A percentile compares a stretch with the other conserved stretches of the same genome.
Evolutionary conservation across 2,797 vertebrate genomes (phyloP).

Genomic region (Myripristis jacobus): DNA sequence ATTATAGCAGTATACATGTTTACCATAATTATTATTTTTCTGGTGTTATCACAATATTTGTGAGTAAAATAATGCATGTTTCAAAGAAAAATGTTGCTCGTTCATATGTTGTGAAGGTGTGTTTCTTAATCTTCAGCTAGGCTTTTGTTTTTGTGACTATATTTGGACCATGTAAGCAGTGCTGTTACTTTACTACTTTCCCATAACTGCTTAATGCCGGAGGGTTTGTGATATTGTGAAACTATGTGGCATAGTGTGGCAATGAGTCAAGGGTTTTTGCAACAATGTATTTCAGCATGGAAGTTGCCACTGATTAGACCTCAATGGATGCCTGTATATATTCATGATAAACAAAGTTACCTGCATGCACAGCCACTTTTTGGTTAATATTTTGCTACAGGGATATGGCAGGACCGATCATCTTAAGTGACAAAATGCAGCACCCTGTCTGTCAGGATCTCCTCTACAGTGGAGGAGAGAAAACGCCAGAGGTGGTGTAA

Average conservation of each 20-base stretch:
- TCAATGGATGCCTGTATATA: neutral
- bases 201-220: neutral
- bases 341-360: neutral
- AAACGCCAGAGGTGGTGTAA: constrained; percentile 49
- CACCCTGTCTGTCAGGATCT: constrained; percentile 9
- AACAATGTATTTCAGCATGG: constrained; percentile 15
- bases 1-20: neutral
- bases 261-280: constrained; percentile 46
- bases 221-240: constrained; percentile 39
- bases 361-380: neutral
- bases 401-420: neutral
- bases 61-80: neutral
- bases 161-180: neutral
- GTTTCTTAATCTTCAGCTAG: neutral
- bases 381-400: neutral
- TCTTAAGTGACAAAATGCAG: constrained; percentile 9
- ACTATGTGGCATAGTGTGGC: constrained; percentile 2
- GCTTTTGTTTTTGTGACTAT: neutral
- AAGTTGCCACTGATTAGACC: neutral
- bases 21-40: neutral
- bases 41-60: neutral
- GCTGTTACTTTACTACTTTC: constrained; percentile 8
- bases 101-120: neutral
- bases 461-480: neutral
- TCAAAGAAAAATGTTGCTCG: neutral